Base-by-base conservation (phyloP, 2,113 vertebrate genomes). In the Amblyornis subalaris region DNA sequence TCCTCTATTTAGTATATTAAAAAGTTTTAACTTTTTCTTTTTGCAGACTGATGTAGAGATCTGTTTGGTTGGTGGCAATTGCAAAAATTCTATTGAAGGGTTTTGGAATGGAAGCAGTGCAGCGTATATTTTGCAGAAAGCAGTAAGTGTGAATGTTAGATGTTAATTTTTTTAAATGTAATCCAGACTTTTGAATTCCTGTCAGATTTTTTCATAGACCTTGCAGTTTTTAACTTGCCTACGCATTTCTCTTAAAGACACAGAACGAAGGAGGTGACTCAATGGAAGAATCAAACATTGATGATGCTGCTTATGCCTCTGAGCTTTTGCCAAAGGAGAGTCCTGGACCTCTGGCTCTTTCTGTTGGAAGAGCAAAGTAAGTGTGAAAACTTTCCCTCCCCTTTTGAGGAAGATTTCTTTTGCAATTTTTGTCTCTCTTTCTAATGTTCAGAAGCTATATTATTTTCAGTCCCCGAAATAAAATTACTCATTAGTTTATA, bases 351-450 rank as follows among this genome's bases (percentile, higher is more conserved):
- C 89, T 98, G 85, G 97, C 98, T 18, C 97, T 99, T 42, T 93
- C 98, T 57, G 51, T 99, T 82, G 97, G 93, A 82, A 98, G 98
- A 98, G 99, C 99, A 94, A 99, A 98, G 99, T 99, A 96, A 95
- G 90, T 83, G 67, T 83, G 61, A 71, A 44, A 73, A n/a, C 6
- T 88, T 80, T 62, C 33, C 14, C 17, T 80, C 5, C 19, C 8
- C 5, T 69, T 36, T 26, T n/a, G 16, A 10, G 42, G 12, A 11
- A 2, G 3, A 33, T 86, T 84, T 74, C n/a, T 71, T 84, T 35
- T 57, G 18, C 7, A 57, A 20, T 44, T 48, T 67, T 51, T 45
- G 1, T 65, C 1, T 67, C 9, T 65, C 9, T 65, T 62, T 12
- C 21, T 44, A 4, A 8, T 61, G 40, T 42, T 72, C n/a, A 57